Base-by-base conservation (phyloP, 2,888 invertebrate species). In the Lordiphosa fenestrarum region DNA sequence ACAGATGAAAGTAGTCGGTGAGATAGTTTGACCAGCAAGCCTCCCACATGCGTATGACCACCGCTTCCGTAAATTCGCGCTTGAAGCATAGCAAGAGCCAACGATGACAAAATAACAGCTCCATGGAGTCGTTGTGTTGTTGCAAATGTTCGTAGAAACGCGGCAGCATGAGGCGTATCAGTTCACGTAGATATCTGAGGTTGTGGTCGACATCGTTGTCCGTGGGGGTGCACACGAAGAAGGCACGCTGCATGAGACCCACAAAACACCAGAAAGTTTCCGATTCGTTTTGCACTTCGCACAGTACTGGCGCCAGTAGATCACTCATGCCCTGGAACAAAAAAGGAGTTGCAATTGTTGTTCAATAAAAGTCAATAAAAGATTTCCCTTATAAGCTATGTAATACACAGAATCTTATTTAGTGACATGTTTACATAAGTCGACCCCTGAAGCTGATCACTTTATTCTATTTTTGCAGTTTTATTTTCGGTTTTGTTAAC, bases 191-290 rank as follows among this genome's bases (percentile, higher is more conserved):
- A 86, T 95, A 97, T 81, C 93, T 94, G 84, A 98, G 91, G 86
- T 97, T 97, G 81, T 94, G 94, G 87, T 98, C 98, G 94, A 98
- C 98, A 86, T 98, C 98, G 84, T 94, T 94, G 88, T 97, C 97
- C 3, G 96, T 97, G 1, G 98, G 98, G 0, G 97, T 96, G 76
- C 96, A 97, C 0, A 98, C 96, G 86, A 98, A 98, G 73, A 97
- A 95, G 0, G 97, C 96, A 74, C 95, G 92, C 85, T 98, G 95
- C 97, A 99, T 98, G 58, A 98, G 92, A 0, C 98, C 98, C 23
- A 96, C 97, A 89, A 99, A 99, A 87, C 98, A 98, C 98, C 98
- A 98, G 88, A 98, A 99, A 0, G 98, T 94, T 86, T 98, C 98
- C 2, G 97, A 95, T 90, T 99, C 98, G 86, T 97, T 96, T 86